phyloP scores from a whole-genome alignment of 1,140 invertebrate genomes.

The Hermatobates lingyangjiaoensis region DNA sequence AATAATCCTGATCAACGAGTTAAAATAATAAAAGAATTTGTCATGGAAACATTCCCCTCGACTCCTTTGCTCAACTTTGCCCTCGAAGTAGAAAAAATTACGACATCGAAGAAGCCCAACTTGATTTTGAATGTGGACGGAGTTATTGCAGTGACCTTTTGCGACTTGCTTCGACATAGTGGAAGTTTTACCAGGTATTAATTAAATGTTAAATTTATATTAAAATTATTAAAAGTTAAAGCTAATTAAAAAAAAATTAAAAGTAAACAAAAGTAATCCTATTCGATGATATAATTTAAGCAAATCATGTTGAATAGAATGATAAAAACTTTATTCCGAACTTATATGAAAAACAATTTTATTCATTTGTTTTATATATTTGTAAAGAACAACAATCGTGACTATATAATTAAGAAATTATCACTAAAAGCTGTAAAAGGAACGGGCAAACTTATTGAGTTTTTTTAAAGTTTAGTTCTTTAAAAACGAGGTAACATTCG shows the following conservation, averaged over 20 bases:
- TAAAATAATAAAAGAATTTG: slow-evolving; percentile 91
- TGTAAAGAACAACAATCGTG: no score
- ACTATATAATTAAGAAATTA: no score
- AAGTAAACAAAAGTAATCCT: slow-evolving; percentile 1
- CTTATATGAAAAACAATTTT: no score
- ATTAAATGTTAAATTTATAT: no score
- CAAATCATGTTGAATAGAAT: no score
- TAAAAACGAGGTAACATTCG: no score
- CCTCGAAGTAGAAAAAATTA: slow-evolving; percentile 95
- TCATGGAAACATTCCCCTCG: slow-evolving; percentile 77
- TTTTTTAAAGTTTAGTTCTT: no score
- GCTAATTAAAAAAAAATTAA: background rate
- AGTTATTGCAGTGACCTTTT: slow-evolving; percentile 90
- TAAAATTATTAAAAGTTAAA: slow-evolving; percentile 1
- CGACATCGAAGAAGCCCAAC: slow-evolving; percentile 98
- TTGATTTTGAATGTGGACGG: slow-evolving; percentile 98
- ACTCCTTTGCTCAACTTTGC: slow-evolving; percentile 89
- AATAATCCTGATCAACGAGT: slow-evolving; percentile 98
- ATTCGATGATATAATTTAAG: no score
- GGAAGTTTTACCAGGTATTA: slow-evolving; percentile 77
- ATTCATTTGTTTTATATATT: no score
- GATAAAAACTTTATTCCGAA: no score
- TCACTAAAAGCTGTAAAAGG: no score
- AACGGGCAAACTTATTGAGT: no score
- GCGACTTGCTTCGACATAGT: slow-evolving; percentile 83